phyloP scores from a whole-genome alignment of 1,140 invertebrate species.

The Leptinotarsa lineolata region DNA sequence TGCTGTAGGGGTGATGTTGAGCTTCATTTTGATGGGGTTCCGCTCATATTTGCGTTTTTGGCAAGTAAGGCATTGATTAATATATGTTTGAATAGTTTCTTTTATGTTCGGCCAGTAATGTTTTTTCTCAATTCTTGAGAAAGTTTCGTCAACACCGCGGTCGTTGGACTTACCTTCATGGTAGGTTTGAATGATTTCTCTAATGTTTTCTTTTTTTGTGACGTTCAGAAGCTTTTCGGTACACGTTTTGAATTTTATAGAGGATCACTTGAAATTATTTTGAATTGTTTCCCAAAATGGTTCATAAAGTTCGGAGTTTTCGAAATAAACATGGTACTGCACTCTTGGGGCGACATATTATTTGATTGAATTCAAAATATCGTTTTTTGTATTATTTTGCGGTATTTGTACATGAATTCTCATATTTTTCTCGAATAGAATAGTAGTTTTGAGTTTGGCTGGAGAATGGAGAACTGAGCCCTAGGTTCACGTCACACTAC shows the following conservation, averaged over 20 bases:
- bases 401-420: constrained; percentile 22
- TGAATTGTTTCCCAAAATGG: constrained; percentile 5
- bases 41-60: too few species aligned
- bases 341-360: too few species aligned
- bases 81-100: too few species aligned
- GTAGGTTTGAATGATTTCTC: constrained; percentile 17
- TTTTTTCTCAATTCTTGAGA: constrained; percentile 12
- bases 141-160: constrained; percentile 7
- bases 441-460: constrained; percentile 19
- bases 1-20: too few species aligned
- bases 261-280: constrained; percentile 18
- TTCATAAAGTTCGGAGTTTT: constrained; percentile 24
- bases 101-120: too few species aligned
- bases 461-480: constrained; percentile 21
- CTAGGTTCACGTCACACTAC: constrained; percentile 29
- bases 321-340: constrained; percentile 27
- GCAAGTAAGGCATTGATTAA: too few species aligned
- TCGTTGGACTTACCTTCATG: constrained; percentile 13
- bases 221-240: constrained; percentile 10
- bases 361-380: constrained; percentile 28
- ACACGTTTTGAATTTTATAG: constrained; percentile 26
- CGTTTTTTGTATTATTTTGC: constrained; percentile 21
- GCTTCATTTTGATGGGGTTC: too few species aligned
- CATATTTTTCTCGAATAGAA: too few species aligned
- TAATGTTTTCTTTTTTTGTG: constrained; percentile 16